These are phyloP conservation scores for Chironomus tepperi DNA, from an alignment of 1,140 invertebrate species.

Conservation along the genomic window DNA sequence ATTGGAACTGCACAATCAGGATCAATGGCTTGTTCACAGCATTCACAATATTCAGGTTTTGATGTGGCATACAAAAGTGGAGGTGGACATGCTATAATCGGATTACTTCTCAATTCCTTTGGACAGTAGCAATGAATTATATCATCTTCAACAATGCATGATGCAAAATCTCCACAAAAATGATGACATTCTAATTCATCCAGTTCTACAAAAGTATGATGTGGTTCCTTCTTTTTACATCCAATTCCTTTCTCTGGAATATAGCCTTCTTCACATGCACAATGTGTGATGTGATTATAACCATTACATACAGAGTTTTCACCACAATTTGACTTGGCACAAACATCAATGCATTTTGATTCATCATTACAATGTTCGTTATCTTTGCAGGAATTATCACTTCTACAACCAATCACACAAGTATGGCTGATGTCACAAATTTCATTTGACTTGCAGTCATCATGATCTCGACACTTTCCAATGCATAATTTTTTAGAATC, in stretches of 20 bases:
- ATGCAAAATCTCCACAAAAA: neutral
- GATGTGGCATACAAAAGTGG: neutral
- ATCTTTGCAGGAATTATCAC: too few species aligned
- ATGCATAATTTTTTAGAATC: neutral
- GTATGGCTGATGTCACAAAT: too few species aligned
- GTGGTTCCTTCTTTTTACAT: neutral
- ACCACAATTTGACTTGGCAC: neutral
- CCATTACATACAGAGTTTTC: neutral
- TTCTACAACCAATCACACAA: too few species aligned
- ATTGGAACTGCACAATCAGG: too few species aligned
- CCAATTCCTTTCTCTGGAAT: neutral
- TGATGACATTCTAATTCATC: neutral
- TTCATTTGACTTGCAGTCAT: too few species aligned
- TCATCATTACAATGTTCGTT: neutral
- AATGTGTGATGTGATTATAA: neutral
- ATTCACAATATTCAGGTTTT: neutral
- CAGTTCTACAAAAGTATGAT: neutral
- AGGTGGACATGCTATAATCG: too few species aligned
- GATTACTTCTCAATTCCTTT: neutral
- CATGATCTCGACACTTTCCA: too few species aligned
- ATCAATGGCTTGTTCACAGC: neutral
- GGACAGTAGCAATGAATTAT: neutral
- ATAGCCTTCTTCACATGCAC: neutral
- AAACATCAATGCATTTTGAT: neutral
- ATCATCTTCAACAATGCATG: neutral